These are phyloP conservation scores for Dendrocincla tyrannina DNA, from an alignment of 2,797 vertebrate genomes.

Conservation along the genomic window DNA sequence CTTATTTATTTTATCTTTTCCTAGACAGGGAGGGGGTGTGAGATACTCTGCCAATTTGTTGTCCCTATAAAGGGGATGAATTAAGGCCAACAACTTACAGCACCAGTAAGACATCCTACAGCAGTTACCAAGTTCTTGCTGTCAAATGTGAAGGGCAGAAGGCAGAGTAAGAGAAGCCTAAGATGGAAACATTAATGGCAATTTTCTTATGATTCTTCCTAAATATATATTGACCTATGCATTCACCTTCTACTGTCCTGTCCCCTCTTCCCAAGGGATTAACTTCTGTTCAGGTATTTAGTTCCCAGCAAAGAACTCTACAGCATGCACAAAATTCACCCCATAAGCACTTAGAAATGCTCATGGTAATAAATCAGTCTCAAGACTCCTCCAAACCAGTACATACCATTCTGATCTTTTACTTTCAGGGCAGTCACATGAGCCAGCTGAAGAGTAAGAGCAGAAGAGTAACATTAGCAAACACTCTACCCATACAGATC, in stretches of 20 bases:
- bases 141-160: neutral
- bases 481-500: neutral
- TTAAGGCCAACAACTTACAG: neutral
- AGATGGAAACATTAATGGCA: neutral
- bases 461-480: conserved; percentile 27
- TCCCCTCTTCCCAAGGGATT: neutral
- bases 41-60: neutral
- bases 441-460: conserved; percentile 80
- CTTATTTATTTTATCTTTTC: neutral
- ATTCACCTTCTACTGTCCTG: neutral
- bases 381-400: neutral
- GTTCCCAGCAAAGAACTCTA: neutral
- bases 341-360: neutral
- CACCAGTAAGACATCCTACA: neutral
- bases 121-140: neutral
- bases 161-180: neutral
- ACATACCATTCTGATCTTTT: conserved; percentile 87
- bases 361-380: neutral
- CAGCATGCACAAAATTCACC: neutral
- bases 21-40: neutral
- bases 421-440: conserved; percentile 87
- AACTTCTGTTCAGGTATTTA: neutral
- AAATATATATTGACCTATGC: neutral
- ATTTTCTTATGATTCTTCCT: neutral
- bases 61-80: neutral